Base-by-base conservation (phyloP, 2,888 invertebrate species). In the Drosophila borealis region DNA sequence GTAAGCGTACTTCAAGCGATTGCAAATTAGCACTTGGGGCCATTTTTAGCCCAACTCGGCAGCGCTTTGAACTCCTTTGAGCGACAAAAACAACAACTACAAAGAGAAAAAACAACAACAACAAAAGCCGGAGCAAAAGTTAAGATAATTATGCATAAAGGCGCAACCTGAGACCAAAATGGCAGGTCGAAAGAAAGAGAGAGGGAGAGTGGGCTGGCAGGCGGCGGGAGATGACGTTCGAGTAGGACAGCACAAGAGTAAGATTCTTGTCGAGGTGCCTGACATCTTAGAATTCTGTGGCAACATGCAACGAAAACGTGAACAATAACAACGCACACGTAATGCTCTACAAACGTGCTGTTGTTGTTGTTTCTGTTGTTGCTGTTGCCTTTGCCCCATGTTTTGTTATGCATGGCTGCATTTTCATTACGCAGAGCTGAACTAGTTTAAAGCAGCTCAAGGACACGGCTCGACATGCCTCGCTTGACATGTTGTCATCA, bases 371-470 rank as follows among this genome's bases (percentile, higher is more conserved):
- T 44, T 41, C 29, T 34, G 64, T 14, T 46, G 39, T 34, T 44
- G 53, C 14, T n/a, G 33, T 48, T 51, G 55, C 60, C 57, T 65
- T 59, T 57, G 64, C 46, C 45, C 53, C 66, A 39, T 77, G 67
- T 68, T 70, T 64, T 78, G 74, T 63, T 88, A 77, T 88, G 87
- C 83, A 75, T 73, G 87, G 63, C 75, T 84, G 88, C 78, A 75
- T 86, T 88, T 84, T 88, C 87, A 83, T 88, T 83, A 88, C 78
- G 70, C 75, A 67, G 65, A 44, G 67, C 63, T 79, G 73, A 69
- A 79, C 82, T 81, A 75, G 85, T 79, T 76, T 76, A 76, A 88
- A 72, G 65, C 80, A 78, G 87, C 83, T 75, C 83, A 83, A 83
- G 88, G 83, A 78, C 83, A 86, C 59, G 42, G 37, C 65, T 49